Evolutionary conservation across 2,113 vertebrate genomes (phyloP), one percentile per base, ranked within the genome.

Genomic region (Oryzias javanicus): DNA sequence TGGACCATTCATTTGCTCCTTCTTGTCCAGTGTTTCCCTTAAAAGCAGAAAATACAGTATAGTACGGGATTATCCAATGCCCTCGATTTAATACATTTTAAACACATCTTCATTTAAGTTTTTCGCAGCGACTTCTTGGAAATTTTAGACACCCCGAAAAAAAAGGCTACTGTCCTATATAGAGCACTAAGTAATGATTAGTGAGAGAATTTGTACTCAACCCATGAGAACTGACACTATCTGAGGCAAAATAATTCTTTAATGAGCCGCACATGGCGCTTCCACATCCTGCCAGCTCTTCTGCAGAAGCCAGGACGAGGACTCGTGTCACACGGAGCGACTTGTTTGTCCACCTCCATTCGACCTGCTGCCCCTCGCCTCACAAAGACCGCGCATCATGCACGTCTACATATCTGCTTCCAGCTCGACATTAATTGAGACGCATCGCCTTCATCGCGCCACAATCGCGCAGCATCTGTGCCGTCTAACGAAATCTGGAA

Each of bases 381-480:
- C 55, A 64, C 69, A 60, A 66, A 64, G 51, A 79, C 65, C 59
- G 50, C 29, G 58, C 73, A 64, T 79, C 82, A 84, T 83, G 64
- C 65, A 64, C 81, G 84, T 81, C 81, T 77, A 81, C 78, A 67
- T 81, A 79, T 75, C 85, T 67, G 70, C 59, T 74, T 79, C 79
- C 66, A 78, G 77, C 68, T 83, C 1, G 86, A 87, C 79, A 81
- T 74, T 78, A 80, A 89, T 83, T 76, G 74, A 87, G 78, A 88
- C 71, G 78, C 79, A 85, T 88, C 74, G 64, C 75, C 81, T 84
- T 76, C 85, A 83, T 86, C 77, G 70, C 81, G 78, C 68, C 67
- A 84, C 78, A 82, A 90, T 89, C 88, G 79, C 56, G 25, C 78
- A 72, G 81, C 84, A 88, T 88, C 88, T 89, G 88, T 83, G 85